Evolutionary conservation across 1,140 invertebrate genomes (phyloP).

Genomic region (Chionoecetes opilio): DNA sequence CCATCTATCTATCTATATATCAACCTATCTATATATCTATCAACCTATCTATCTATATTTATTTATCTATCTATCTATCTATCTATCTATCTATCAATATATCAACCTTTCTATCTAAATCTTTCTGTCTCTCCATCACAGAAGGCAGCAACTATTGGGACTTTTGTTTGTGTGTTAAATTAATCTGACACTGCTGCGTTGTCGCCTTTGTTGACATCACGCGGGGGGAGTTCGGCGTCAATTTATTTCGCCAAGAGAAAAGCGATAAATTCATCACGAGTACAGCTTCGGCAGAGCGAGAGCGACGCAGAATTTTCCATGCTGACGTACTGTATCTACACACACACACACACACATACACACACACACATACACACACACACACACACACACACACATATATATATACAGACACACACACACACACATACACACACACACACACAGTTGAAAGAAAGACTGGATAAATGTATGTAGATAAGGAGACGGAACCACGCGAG

Average conservation of each 20-base stretch:
- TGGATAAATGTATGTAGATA: too few species aligned
- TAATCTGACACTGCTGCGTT: neutral
- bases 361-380: neutral
- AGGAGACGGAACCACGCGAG: too few species aligned
- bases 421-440: too few species aligned
- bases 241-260: neutral
- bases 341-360: slow-evolving; percentile 17
- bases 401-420: too few species aligned
- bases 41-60: too few species aligned
- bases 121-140: neutral
- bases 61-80: too few species aligned
- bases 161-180: neutral
- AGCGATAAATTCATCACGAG: slow-evolving; percentile 20
- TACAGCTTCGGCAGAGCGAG: neutral
- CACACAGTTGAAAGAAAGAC: too few species aligned
- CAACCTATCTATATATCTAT: too few species aligned
- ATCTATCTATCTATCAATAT: neutral
- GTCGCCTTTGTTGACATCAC: slow-evolving; percentile 15
- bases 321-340: neutral
- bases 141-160: neutral
- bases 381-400: neutral
- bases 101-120: neutral
- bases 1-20: too few species aligned
- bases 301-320: neutral
- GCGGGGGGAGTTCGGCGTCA: neutral